phyloP scores from a whole-genome alignment of 2,113 vertebrate species.

The Dunckerocampus dactyliophorus region DNA sequence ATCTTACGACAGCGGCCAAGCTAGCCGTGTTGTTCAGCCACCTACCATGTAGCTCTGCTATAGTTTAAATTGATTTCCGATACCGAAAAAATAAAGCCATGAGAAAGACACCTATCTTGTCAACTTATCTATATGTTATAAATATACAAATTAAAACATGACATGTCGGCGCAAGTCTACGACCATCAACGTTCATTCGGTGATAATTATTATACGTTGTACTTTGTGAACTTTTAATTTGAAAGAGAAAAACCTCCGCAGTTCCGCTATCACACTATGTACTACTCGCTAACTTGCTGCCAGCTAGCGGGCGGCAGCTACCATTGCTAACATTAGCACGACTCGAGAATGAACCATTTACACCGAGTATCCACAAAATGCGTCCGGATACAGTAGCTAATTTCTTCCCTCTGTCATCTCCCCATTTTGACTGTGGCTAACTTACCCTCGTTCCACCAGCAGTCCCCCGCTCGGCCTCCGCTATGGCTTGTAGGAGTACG shows the following conservation, averaged over 20 bases:
- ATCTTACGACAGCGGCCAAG: slow-evolving; percentile 40
- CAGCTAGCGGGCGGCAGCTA: slow-evolving; percentile 42
- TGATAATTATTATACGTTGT: not conserved
- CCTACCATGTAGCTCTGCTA: not conserved
- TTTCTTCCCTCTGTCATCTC: not conserved
- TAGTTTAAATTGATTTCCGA: slow-evolving; percentile 38
- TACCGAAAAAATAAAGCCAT: not conserved
- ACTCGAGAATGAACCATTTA: not conserved
- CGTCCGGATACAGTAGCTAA: not conserved
- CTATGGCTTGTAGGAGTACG: slow-evolving; percentile 10
- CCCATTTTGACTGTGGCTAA: not conserved
- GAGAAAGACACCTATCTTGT: not conserved
- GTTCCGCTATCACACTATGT: slow-evolving; percentile 9
- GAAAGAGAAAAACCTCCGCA: not conserved
- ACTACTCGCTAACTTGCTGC: slow-evolving; percentile 22
- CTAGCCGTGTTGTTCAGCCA: slow-evolving; percentile 16
- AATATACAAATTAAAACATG: not conserved
- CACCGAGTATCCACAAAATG: not conserved
- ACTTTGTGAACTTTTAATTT: not conserved
- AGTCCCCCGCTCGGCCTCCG: slow-evolving; percentile 20
- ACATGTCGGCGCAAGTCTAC: accelerated
- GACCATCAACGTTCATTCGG: accelerated
- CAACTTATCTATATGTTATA: not conserved
- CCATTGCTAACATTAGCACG: slow-evolving; percentile 49
- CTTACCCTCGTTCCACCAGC: slow-evolving; percentile 51